Evolutionary conservation across 2,113 vertebrate species (phyloP), one percentile per base, ranked within the genome.

Genomic region (Scophthalmus maximus): DNA sequence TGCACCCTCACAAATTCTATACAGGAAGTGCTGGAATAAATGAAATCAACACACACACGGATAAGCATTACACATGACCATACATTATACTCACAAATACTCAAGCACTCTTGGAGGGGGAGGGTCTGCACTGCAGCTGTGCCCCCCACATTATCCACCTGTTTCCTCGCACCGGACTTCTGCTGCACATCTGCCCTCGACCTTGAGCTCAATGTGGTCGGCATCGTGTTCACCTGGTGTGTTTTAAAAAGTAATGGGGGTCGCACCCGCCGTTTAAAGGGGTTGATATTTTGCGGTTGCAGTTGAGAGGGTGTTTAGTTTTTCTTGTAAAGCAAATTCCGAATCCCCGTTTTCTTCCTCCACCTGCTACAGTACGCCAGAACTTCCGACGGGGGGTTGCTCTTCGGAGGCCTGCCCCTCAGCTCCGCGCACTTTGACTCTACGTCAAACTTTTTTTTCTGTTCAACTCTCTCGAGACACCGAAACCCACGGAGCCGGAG

Each of bases 131-230:
- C 42, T 40, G 49, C 74, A 72, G 71, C 64, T 73, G 63, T 60
- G 47, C 38, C 42, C 60, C 30, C 30, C 53, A 62, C 68, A 72
- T 80, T 49, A 34, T 38, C 51, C 64, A 67, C 70, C 68, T 60
- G 62, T 71, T 63, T 50, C n/a, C 32, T 30, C 44, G 56, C 2
- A 8, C 47, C 40, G 34, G 27, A 68, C 62, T 27, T 20, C 34
- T 73, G 52, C 76, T 58, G 67, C 46, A 52, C 51, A 49, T 40
- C 44, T 59, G 57, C 38, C 71, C 30, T 36, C 25, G 7, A 32
- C 63, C 56, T 69, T 30, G 27, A 57, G 55, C 40, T 56, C 18
- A 34, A 23, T 46, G 46, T 3, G 20, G 18, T 40, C 22, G 10
- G 44, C 44, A 26, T 17, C 5, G 8, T 23, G 14, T 68, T 76